These are phyloP conservation scores for Aeoliscus strigatus DNA, from an alignment of 2,797 vertebrate species.

Conservation along the genomic window DNA sequence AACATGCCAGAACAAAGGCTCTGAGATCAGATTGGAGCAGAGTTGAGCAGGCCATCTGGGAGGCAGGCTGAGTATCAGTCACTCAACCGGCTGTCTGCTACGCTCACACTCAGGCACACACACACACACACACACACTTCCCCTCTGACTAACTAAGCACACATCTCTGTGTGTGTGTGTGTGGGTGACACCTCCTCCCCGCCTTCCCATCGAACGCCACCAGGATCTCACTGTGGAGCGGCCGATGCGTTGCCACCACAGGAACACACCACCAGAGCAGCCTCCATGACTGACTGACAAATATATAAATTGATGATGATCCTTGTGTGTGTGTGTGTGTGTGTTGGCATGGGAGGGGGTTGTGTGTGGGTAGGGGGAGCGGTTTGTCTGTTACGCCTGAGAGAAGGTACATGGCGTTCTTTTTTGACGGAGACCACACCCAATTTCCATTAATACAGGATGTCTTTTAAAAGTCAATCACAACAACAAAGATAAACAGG, in stretches of 20 bases:
- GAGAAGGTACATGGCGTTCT: too few species aligned
- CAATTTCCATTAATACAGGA: constrained; percentile 86
- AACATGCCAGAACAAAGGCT: constrained; percentile 78
- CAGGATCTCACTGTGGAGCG: constrained; percentile 36
- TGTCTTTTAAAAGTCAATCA: constrained; percentile 40
- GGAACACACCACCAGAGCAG: constrained; percentile 49
- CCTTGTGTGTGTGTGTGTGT: constrained; percentile 15
- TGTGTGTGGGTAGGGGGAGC: too few species aligned
- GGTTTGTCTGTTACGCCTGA: too few species aligned
- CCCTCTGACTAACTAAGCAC: constrained; percentile 56
- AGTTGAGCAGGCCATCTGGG: constrained; percentile 79
- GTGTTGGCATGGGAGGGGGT: constrained; percentile 19
- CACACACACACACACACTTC: constrained; percentile 44
- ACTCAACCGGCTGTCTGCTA: constrained; percentile 73
- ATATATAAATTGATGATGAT: constrained; percentile 50
- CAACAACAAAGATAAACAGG: constrained; percentile 56
- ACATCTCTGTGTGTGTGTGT: constrained; percentile 41
- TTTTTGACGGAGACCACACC: constrained; percentile 82
- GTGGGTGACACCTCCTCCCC: constrained; percentile 51
- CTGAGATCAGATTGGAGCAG: constrained; percentile 73
- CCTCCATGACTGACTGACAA: constrained; percentile 47
- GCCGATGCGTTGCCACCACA: constrained; percentile 22
- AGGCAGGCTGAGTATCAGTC: constrained; percentile 74
- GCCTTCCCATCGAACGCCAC: constrained; percentile 43
- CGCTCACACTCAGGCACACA: constrained; percentile 63